These are phyloP conservation scores for Brachyhypopomus gauderio DNA, from an alignment of 2,113 vertebrate genomes.

Conservation along the genomic window DNA sequence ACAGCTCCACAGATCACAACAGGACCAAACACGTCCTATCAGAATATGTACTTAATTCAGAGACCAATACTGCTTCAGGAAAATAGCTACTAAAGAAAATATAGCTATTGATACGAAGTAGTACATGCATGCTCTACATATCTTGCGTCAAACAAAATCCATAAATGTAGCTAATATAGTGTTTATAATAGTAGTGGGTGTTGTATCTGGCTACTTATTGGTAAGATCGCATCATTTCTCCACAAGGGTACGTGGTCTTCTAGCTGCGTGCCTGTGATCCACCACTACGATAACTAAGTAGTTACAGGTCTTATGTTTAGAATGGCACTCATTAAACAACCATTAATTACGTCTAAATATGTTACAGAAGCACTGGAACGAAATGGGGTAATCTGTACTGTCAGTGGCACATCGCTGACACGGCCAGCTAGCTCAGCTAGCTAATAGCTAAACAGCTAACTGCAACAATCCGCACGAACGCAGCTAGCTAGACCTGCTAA, in stretches of 20 bases:
- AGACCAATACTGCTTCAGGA: background rate
- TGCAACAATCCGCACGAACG: slow-evolving; percentile 63
- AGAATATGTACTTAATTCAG: slow-evolving; percentile 10
- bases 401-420: slow-evolving; percentile 71
- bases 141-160: slow-evolving; percentile 12
- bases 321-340: background rate
- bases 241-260: slow-evolving; percentile 54
- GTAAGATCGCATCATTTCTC: slow-evolving; percentile 66
- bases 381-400: slow-evolving; percentile 50
- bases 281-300: slow-evolving; percentile 18
- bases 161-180: slow-evolving; percentile 21
- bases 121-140: background rate
- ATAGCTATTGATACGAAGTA: background rate
- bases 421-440: slow-evolving; percentile 54
- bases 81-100: slow-evolving; percentile 17
- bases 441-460: slow-evolving; percentile 56
- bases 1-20: slow-evolving; percentile 27
- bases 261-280: slow-evolving; percentile 33
- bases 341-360: background rate
- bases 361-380: background rate
- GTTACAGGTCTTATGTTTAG: background rate
- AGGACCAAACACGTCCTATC: slow-evolving; percentile 28
- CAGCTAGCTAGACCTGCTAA: slow-evolving; percentile 49
- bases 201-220: slow-evolving; percentile 58
- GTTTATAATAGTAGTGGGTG: slow-evolving; percentile 57